phyloP scores from a whole-genome alignment of 2,888 invertebrate species.

The Dromius quadrimaculatus region DNA sequence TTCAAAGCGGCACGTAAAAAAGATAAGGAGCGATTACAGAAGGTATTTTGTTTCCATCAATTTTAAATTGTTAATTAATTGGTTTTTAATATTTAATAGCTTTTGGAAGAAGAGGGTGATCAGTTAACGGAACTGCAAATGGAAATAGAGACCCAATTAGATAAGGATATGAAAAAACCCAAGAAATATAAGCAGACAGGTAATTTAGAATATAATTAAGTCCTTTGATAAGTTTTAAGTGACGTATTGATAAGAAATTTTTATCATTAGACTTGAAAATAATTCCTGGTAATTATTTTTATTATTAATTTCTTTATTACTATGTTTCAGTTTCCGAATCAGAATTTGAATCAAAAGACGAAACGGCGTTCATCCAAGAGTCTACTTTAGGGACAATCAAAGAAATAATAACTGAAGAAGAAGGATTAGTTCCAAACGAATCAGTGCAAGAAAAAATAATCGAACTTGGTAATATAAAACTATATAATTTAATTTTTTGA shows the following conservation, averaged over 20 bases:
- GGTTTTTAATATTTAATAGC: conserved; percentile 55
- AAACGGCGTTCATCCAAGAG: conserved; percentile 66
- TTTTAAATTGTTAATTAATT: conserved; percentile 29
- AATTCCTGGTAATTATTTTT: background rate
- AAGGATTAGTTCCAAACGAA: conserved; percentile 59
- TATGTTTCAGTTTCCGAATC: conserved; percentile 4
- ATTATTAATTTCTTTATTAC: background rate
- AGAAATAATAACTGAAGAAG: conserved; percentile 62
- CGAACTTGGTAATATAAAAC: conserved; percentile 63
- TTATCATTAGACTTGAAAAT: background rate
- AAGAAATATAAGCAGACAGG: conserved; percentile 54
- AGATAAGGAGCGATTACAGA: conserved; percentile 86
- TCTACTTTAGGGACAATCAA: conserved; percentile 67
- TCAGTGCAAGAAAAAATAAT: conserved; percentile 56
- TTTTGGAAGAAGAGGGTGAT: conserved; percentile 73
- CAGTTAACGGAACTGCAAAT: conserved; percentile 83
- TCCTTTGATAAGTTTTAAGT: too few species aligned
- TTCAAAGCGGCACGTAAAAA: conserved; percentile 91
- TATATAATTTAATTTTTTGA: background rate
- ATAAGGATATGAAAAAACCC: conserved; percentile 71
- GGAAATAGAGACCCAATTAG: conserved; percentile 87
- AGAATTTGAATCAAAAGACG: conserved; percentile 61
- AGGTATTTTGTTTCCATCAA: conserved; percentile 66
- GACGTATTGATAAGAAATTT: too few species aligned
- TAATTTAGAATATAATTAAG: background rate